Conservation (phyloP, 2,113 vertebrate genomes). For the Menura novaehollandiae region DNA sequence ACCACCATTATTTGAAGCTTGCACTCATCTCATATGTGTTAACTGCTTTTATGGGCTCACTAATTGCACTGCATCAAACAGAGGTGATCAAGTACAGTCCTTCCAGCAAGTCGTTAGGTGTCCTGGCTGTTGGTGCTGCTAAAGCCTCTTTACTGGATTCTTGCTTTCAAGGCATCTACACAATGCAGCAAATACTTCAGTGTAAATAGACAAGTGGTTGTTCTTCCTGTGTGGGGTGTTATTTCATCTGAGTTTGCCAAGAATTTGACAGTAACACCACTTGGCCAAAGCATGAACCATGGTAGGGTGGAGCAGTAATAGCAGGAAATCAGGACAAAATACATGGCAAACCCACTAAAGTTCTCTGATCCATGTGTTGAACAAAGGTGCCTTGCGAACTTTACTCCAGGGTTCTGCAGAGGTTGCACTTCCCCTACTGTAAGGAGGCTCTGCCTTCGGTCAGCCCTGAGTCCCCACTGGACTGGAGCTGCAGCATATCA, state of each 20-base stretch:
- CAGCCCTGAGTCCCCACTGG: not conserved
- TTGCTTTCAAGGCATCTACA: not conserved
- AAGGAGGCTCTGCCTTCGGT: not conserved
- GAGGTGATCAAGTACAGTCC: not conserved
- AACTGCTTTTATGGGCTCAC: not conserved
- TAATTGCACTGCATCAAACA: not conserved
- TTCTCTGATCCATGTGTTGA: not conserved
- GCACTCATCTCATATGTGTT: not conserved
- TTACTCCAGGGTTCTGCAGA: not conserved
- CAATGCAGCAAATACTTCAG: not conserved
- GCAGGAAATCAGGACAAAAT: not conserved
- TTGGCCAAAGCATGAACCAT: not conserved
- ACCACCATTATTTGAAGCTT: not conserved
- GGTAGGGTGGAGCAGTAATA: not conserved
- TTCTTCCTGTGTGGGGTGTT: not conserved
- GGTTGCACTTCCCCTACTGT: not conserved
- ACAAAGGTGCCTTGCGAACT: not conserved
- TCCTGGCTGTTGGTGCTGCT: not conserved
- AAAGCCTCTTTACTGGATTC: not conserved
- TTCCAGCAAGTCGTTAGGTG: not conserved
- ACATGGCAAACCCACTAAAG: not conserved
- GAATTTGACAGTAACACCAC: not conserved
- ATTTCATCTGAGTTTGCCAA: not conserved
- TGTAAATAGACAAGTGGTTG: rapidly evolving
- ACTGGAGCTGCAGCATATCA: not conserved